Percentiles rank a stretch among this genome's conserved stretches.
phyloP scores from a whole-genome alignment of 2,888 invertebrate genomes.

The Margaritifera margaritifera region DNA sequence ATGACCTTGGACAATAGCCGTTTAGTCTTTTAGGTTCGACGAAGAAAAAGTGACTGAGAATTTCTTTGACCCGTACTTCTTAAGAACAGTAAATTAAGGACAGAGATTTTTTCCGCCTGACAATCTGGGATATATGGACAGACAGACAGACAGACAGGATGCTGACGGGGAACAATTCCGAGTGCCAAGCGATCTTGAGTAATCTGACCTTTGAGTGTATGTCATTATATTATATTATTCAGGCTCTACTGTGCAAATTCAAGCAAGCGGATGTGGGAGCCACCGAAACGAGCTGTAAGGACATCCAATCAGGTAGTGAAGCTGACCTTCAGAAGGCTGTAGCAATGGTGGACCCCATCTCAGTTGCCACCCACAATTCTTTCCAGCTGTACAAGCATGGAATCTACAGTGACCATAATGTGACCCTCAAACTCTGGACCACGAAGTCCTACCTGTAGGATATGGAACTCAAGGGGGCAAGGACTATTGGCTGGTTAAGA shows the following conservation, averaged over 20 bases:
- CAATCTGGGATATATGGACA: too few species aligned
- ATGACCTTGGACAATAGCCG: too few species aligned
- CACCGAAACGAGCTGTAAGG: conserved; percentile 42
- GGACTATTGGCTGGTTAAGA: conserved; percentile 91
- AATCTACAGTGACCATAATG: conserved; percentile 88
- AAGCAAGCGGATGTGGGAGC: conserved; percentile 41
- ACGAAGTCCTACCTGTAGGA: conserved; percentile 89
- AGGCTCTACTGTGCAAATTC: conserved; percentile 32
- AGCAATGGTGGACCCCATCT: conserved; percentile 87
- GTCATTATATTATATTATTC: too few species aligned
- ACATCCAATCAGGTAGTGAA: conserved; percentile 78
- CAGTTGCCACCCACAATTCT: conserved; percentile 81
- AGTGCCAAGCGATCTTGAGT: too few species aligned
- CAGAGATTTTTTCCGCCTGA: too few species aligned
- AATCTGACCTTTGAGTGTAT: too few species aligned
- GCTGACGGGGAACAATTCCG: too few species aligned
- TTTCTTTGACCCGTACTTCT: too few species aligned
- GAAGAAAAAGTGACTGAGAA: too few species aligned
- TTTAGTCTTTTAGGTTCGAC: too few species aligned
- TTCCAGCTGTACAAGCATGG: conserved; percentile 75
- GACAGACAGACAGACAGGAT: too few species aligned
- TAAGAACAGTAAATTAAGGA: too few species aligned
- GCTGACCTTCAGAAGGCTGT: conserved; percentile 83
- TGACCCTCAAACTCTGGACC: conserved; percentile 85
- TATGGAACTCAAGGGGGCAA: conserved; percentile 80